A percentile compares a stretch with the other conserved stretches of the same genome.
Conservation (phyloP, 1,140 invertebrate genomes). For the Lucilia cuprina region DNA sequence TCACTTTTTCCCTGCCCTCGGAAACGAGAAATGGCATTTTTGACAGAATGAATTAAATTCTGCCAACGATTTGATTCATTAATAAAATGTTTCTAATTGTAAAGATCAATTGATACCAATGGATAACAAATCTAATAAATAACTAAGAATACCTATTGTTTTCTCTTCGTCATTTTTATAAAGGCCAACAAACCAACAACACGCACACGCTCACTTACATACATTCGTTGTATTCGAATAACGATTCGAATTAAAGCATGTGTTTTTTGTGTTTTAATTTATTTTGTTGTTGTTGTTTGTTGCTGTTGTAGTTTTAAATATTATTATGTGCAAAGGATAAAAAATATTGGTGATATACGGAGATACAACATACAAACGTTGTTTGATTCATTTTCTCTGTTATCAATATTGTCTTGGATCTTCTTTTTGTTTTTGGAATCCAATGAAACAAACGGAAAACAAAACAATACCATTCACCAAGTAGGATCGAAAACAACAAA, state of each 20-base stretch:
- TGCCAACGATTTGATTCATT: too few relatives aligned
- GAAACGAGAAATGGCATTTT: too few relatives aligned
- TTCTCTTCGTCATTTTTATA: too few relatives aligned
- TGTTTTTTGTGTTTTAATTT: slow-evolving; percentile 9
- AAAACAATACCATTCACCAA: background rate
- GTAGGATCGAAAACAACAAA: background rate
- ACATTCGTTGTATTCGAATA: background rate
- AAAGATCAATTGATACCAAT: too few relatives aligned
- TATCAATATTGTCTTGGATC: background rate
- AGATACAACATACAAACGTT: background rate
- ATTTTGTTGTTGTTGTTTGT: slow-evolving; percentile 17
- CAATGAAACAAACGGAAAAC: too few relatives aligned
- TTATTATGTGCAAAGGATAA: background rate
- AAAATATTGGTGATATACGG: background rate
- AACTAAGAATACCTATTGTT: too few relatives aligned
- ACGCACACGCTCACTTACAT: background rate
- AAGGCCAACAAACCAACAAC: too few relatives aligned
- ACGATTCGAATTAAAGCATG: slow-evolving; percentile 16
- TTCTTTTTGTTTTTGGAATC: background rate
- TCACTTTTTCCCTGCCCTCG: too few relatives aligned
- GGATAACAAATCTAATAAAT: background rate
- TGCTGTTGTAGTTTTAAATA: background rate
- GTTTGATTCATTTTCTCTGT: background rate
- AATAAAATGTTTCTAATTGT: too few relatives aligned
- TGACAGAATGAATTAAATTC: too few relatives aligned